Evolutionary conservation across 2,888 invertebrate genomes (phyloP).

Genomic region (Clivina fossor): DNA sequence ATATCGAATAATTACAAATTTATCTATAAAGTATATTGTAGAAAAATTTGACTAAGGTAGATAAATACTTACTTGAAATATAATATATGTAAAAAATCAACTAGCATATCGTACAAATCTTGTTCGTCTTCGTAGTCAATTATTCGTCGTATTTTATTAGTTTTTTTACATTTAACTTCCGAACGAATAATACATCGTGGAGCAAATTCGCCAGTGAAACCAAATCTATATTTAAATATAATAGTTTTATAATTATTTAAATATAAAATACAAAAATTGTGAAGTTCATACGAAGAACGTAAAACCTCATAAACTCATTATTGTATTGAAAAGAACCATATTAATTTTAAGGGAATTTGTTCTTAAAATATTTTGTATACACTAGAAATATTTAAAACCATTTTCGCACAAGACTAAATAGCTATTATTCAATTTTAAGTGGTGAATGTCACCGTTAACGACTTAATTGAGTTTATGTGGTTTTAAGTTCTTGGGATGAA

Average conservation of each 20-base stretch:
- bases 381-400: no score
- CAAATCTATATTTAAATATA: conserved; percentile 65
- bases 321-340: no score
- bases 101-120: conserved; percentile 81
- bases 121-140: conserved; percentile 65
- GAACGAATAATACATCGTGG: conserved; percentile 87
- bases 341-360: no score
- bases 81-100: conserved; percentile 82
- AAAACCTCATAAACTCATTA: conserved; percentile 6
- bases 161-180: conserved; percentile 68
- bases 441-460: no score
- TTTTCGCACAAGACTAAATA: neutral
- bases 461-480: no score
- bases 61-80: conserved; percentile 76
- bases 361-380: no score
- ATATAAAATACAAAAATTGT: conserved; percentile 31
- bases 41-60: no score
- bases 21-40: no score
- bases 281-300: conserved; percentile 20
- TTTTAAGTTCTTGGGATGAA: no score
- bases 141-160: conserved; percentile 62
- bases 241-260: conserved; percentile 16
- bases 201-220: conserved; percentile 86
- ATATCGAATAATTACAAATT: no score
- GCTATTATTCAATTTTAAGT: no score